Evolutionary conservation across 2,888 invertebrate genomes (phyloP).

Genomic region (Epiblema foenella): DNA sequence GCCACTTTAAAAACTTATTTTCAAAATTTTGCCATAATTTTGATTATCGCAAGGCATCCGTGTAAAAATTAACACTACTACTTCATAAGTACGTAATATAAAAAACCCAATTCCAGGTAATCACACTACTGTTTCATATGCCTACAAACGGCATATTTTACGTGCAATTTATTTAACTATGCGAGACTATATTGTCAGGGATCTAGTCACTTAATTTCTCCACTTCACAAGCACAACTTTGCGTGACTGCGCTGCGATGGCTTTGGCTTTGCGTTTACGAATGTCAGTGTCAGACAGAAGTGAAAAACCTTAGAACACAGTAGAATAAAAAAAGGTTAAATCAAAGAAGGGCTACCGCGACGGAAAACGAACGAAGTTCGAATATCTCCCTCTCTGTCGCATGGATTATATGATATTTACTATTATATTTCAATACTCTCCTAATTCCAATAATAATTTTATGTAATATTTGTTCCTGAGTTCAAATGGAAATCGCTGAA

Average conservation of each 20-base stretch:
- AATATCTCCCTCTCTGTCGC: too few species aligned
- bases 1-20: constrained; percentile 18
- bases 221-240: constrained; percentile 31
- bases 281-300: constrained; percentile 34
- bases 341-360: too few species aligned
- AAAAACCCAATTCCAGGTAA: background rate
- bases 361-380: too few species aligned
- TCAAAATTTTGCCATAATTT: constrained; percentile 36
- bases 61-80: constrained; percentile 16
- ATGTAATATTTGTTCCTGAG: background rate
- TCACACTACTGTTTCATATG: background rate
- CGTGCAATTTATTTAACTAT: constrained; percentile 21
- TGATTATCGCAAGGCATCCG: constrained; percentile 7
- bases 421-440: background rate
- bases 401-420: too few species aligned
- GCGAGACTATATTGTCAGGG: constrained; percentile 5
- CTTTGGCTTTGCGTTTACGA: constrained; percentile 37
- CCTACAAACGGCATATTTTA: background rate
- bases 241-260: constrained; percentile 16
- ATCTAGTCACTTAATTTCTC: constrained; percentile 24
- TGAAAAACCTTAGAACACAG: constrained; percentile 27
- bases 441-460: background rate
- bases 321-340: constrained; percentile 11
- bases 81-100: constrained; percentile 22
- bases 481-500: background rate